Conservation (phyloP, 2,113 vertebrate species). For the Spea multiplicata region DNA sequence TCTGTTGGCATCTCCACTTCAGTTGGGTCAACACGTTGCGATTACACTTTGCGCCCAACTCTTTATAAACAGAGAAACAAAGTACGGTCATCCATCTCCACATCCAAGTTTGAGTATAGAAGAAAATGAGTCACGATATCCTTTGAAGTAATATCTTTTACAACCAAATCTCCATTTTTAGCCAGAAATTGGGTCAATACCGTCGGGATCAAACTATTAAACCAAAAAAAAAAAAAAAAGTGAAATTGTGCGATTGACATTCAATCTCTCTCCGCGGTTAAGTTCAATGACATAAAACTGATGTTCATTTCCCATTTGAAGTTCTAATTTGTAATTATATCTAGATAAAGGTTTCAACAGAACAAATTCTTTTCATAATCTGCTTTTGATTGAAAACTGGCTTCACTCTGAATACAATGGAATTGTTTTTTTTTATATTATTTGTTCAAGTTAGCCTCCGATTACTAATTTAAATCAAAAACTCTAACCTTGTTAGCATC, state of each 20-base stretch:
- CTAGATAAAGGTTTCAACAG: conserved; percentile 39
- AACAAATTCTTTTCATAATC: conserved; percentile 73
- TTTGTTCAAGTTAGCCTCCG: conserved; percentile 75
- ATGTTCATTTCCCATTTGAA: conserved; percentile 30
- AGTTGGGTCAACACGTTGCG: too few species aligned
- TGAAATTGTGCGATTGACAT: conserved; percentile 7
- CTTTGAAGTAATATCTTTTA: too few species aligned
- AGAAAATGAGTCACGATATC: too few species aligned
- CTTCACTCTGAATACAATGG: conserved; percentile 66
- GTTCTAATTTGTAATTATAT: conserved; percentile 44
- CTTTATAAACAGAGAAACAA: too few species aligned
- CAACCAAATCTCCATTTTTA: too few species aligned
- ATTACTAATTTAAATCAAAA: conserved; percentile 88
- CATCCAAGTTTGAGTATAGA: too few species aligned
- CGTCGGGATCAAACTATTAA: too few species aligned
- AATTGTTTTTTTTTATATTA: conserved; percentile 55
- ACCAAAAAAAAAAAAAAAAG: background rate
- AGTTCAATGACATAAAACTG: conserved; percentile 48
- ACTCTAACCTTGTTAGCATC: conserved; percentile 96
- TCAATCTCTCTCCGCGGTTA: conserved; percentile 12
- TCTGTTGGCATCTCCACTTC: too few species aligned
- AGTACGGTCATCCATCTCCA: too few species aligned
- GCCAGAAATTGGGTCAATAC: too few species aligned
- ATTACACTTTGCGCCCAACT: too few species aligned
- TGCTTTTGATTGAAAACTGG: conserved; percentile 69